Conservation (phyloP, 37 sponge, comb jelly and placozoan genomes). For the Hormiphora californensis region DNA sequence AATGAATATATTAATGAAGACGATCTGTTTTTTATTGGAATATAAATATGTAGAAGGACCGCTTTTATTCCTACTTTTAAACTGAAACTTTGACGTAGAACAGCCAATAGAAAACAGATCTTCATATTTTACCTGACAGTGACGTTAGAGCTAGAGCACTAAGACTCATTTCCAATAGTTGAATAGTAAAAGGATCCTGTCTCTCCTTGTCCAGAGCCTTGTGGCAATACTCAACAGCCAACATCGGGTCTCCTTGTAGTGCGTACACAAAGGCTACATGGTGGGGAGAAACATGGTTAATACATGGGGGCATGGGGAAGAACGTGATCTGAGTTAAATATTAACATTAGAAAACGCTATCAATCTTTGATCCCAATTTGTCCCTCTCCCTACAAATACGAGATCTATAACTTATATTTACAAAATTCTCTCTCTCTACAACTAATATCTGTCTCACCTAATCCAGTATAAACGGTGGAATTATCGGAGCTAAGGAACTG, state of each 20-base stretch:
- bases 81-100: too few species aligned
- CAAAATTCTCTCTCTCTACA: background rate
- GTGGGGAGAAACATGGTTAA: background rate
- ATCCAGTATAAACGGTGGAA: constrained; percentile 51
- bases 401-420: background rate
- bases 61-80: too few species aligned
- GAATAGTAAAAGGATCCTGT: constrained; percentile 27
- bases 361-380: background rate
- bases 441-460: constrained; percentile 1
- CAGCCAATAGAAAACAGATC: too few species aligned
- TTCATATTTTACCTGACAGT: too few species aligned
- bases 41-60: too few species aligned
- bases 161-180: constrained; percentile 18
- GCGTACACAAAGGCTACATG: background rate
- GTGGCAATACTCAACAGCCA: constrained; percentile 31
- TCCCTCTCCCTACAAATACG: background rate
- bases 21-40: too few species aligned
- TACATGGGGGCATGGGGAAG: background rate
- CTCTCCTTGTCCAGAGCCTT: constrained; percentile 34
- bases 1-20: too few species aligned
- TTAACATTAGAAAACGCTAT: background rate
- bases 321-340: background rate
- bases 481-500: constrained; percentile 23
- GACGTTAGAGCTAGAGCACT: background rate
- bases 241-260: background rate